Conservation (phyloP, 2,797 vertebrate species). For the Brotula barbata region DNA sequence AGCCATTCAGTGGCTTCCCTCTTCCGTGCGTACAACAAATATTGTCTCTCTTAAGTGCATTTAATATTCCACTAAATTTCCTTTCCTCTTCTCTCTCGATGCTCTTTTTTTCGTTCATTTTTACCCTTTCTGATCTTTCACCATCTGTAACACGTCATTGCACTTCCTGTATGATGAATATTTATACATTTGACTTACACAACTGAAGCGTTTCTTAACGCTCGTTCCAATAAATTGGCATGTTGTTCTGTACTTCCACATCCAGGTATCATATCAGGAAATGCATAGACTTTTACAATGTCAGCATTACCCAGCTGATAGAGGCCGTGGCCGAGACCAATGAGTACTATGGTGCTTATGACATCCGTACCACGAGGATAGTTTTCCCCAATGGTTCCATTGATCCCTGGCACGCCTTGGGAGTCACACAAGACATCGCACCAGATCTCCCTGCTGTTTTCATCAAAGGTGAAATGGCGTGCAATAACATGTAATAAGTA, state of each 20-base stretch:
- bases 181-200: no score
- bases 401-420: conserved; percentile 78
- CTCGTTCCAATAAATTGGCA: not conserved
- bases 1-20: conserved; percentile 75
- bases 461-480: conserved; percentile 66
- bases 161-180: not conserved
- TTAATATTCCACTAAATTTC: no score
- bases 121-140: not conserved
- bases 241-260: not conserved
- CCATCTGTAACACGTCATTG: no score
- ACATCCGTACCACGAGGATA: conserved; percentile 62
- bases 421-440: conserved; percentile 68
- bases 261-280: conserved; percentile 72
- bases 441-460: conserved; percentile 74
- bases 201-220: no score
- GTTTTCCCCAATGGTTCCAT: conserved; percentile 77
- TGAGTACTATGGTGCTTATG: conserved; percentile 67
- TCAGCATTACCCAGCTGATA: conserved; percentile 64
- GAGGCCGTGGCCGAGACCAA: conserved; percentile 70
- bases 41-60: conserved; percentile 3
- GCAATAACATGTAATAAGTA: no score
- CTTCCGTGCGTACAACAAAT: conserved; percentile 64
- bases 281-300: conserved; percentile 71
- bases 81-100: not conserved
- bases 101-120: not conserved